These are phyloP conservation scores for Anomalospiza imberbis DNA, from an alignment of 2,797 vertebrate species.

Conservation along the genomic window DNA sequence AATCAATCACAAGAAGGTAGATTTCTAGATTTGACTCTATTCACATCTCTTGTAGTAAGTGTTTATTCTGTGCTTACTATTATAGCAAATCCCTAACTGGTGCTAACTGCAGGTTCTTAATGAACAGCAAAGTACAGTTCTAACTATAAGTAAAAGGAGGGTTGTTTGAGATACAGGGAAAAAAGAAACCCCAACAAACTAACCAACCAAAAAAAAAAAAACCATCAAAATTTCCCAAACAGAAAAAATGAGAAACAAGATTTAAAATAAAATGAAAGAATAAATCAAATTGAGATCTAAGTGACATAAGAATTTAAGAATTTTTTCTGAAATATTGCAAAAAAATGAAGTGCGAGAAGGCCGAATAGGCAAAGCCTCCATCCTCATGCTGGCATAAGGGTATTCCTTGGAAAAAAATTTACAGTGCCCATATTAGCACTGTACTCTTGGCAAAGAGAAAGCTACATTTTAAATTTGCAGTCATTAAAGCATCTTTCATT, in stretches of 20 bases:
- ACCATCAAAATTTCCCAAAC: neutral
- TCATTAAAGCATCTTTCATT: neutral
- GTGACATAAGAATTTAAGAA: neutral
- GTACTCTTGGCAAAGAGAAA: neutral
- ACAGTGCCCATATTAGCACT: neutral
- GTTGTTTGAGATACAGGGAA: neutral
- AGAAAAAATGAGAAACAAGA: neutral
- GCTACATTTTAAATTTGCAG: neutral
- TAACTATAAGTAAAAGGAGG: neutral
- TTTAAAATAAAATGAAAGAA: neutral
- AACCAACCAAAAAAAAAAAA: fast-evolving
- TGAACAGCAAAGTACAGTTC: neutral
- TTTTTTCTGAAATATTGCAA: neutral
- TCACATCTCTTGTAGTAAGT: neutral
- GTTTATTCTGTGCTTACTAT: neutral
- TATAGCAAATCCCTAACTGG: neutral
- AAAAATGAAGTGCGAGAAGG: neutral
- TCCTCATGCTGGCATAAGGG: neutral
- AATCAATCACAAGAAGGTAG: neutral
- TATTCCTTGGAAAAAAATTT: neutral
- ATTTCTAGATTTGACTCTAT: neutral
- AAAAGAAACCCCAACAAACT: neutral
- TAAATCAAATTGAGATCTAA: neutral
- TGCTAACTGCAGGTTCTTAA: neutral
- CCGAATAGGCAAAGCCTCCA: neutral